Base-by-base conservation (phyloP, 2,888 invertebrate genomes). In the Arctia plantaginis region DNA sequence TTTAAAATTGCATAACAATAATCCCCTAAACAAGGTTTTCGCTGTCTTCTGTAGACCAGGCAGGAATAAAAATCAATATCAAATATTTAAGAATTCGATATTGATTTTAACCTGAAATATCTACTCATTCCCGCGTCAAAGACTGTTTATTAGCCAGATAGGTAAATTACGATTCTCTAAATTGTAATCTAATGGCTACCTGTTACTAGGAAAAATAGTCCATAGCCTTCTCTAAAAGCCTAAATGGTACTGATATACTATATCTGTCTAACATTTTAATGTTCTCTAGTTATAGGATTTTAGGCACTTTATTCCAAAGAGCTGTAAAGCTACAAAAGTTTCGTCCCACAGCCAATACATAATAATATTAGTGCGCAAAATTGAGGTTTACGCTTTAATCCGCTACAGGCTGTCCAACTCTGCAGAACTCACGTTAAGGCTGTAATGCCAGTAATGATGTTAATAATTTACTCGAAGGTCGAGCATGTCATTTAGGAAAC, bases 381-480 rank as follows among this genome's bases (percentile, higher is more conserved):
- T 71, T 30, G 70, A 64, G 55, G 68, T 65, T 67, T 64, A 59
- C 65, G 23, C 23, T 77, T n/a, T 71, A 84, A 82, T 78, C 73
- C 76, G 39, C 65, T 65, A 66, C 74, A 74, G 70, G 70, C 76
- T 51, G 76, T 76, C 68, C 71, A 82, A 80, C 74, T 84, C 80
- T 77, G 41, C 59, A 73, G 72, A 77, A 82, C 73, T 82, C 76
- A 69, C 77, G 73, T 84, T 82, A 83, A 80, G 75, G 39, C 77
- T 71, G 69, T 72, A 74, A 69, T 72, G 65, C 62, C 64, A 35
- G 77, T 77, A 82, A 81, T 78, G 64, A 68, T 82, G 83, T 83
- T 79, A 84, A 83, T 85, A 83, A 82, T 84, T 82, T 77, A 84
- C 74, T 65, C 73, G 83, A 84, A 83, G 85, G 85, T 83, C 83